Conservation (phyloP, 2,113 vertebrate genomes). For the Clarias magur region DNA sequence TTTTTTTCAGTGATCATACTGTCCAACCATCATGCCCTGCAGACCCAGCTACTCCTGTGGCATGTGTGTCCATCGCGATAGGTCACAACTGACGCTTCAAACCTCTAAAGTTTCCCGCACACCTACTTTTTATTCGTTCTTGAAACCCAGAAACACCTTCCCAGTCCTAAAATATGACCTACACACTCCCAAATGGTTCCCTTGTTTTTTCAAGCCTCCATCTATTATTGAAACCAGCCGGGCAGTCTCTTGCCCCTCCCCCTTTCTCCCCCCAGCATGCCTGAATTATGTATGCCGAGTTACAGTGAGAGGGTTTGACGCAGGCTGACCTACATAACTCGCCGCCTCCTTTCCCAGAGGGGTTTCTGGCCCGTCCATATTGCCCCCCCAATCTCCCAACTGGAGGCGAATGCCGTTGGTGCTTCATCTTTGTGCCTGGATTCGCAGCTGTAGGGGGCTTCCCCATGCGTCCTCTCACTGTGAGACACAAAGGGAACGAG, state of each 20-base stretch:
- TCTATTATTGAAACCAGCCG: conserved; percentile 77
- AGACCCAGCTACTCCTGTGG: conserved; percentile 15
- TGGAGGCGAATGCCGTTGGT: conserved; percentile 60
- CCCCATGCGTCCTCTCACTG: conserved; percentile 49
- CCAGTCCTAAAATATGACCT: conserved; percentile 11
- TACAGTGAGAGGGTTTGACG: conserved; percentile 66
- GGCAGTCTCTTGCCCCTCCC: conserved; percentile 44
- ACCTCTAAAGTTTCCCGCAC: conserved; percentile 34
- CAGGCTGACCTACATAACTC: conserved; percentile 78
- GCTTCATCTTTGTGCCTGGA: conserved; percentile 56
- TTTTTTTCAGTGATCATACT: conserved; percentile 20
- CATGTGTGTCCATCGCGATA: conserved; percentile 1
- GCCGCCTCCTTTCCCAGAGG: conserved; percentile 48
- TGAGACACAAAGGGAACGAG: conserved; percentile 60
- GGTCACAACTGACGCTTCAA: conserved; percentile 9
- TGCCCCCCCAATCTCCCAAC: conserved; percentile 62
- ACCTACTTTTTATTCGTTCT: conserved; percentile 43
- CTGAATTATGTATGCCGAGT: conserved; percentile 77
- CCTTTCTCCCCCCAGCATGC: conserved; percentile 60
- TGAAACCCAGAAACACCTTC: conserved; percentile 57
- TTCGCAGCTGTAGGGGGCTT: conserved; percentile 37
- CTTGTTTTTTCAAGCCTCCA: conserved; percentile 66
- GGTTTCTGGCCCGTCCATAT: conserved; percentile 55
- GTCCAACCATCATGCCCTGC: neutral
- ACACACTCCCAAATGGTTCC: conserved; percentile 55